Evolutionary conservation across 2,888 invertebrate species (phyloP).

Genomic region (Cecidostiba fungosa): DNA sequence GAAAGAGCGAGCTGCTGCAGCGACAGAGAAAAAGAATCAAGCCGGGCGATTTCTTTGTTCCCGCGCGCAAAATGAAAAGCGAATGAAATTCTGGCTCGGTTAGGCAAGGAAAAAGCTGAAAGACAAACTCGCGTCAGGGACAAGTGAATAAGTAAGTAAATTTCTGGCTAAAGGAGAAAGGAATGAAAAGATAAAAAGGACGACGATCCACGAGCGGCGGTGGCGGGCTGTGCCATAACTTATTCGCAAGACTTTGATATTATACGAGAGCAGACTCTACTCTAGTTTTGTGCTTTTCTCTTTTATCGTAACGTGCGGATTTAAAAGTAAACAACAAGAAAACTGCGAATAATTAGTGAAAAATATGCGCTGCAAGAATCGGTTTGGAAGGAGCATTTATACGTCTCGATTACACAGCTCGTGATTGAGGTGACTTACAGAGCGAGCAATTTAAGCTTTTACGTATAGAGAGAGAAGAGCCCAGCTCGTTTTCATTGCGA

Average conservation of each 20-base stretch:
- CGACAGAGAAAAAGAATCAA: conserved; percentile 37
- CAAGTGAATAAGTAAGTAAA: conserved; percentile 59
- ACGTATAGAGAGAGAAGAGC: conserved; percentile 47
- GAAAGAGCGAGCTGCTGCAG: background rate
- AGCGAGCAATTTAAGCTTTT: conserved; percentile 47
- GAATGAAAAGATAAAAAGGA: conserved; percentile 48
- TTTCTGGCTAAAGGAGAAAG: conserved; percentile 38
- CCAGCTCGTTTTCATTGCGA: conserved; percentile 55
- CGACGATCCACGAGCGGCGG: conserved; percentile 10
- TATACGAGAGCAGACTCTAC: conserved; percentile 9
- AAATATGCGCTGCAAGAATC: conserved; percentile 4
- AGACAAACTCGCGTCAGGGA: conserved; percentile 46
- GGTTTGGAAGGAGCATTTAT: conserved; percentile 23
- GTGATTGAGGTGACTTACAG: conserved; percentile 49
- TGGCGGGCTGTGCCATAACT: conserved; percentile 14
- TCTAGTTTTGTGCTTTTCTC: background rate
- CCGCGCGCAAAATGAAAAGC: conserved; percentile 55
- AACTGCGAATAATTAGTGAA: background rate
- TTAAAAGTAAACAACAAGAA: too few relatives aligned
- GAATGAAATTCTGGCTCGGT: conserved; percentile 59
- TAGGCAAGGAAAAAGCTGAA: conserved; percentile 47
- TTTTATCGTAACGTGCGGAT: too few relatives aligned
- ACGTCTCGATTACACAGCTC: conserved; percentile 39
- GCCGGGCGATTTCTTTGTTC: conserved; percentile 52
- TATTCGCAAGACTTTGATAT: conserved; percentile 42